Evolutionary conservation across 2,797 vertebrate species (phyloP).

Genomic region (Sylvilagus floridanus): DNA sequence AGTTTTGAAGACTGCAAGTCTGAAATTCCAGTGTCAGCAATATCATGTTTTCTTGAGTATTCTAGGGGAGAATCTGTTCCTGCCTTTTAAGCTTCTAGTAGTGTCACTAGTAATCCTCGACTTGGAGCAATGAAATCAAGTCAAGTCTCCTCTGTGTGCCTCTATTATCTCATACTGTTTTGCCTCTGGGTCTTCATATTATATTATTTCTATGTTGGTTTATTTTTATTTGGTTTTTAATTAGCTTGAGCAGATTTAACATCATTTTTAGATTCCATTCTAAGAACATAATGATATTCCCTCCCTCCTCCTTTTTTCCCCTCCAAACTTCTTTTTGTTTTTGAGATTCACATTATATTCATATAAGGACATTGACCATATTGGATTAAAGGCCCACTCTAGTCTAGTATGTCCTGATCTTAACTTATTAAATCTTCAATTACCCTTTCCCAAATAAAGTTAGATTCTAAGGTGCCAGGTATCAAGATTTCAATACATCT

Average conservation of each 20-base stretch:
- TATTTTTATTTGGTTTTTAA: too few species aligned
- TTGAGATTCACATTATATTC: background rate
- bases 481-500: background rate
- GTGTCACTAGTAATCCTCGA: background rate
- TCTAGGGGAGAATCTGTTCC: background rate
- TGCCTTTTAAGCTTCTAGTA: background rate
- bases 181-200: background rate
- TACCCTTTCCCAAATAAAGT: slow-evolving; percentile 5
- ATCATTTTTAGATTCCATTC: too few species aligned
- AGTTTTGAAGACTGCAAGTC: slow-evolving; percentile 13
- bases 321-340: too few species aligned
- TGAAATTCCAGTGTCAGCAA: background rate
- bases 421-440: background rate
- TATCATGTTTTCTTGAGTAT: background rate
- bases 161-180: background rate
- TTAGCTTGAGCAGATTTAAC: too few species aligned
- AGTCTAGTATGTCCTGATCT: background rate
- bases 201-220: background rate
- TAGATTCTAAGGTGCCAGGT: background rate
- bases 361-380: slow-evolving; percentile 9
- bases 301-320: too few species aligned
- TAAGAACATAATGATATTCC: too few species aligned
- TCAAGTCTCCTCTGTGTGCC: background rate
- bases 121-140: background rate
- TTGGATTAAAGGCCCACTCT: background rate